Base-by-base conservation (phyloP, 2,797 vertebrate genomes). In the Platalea minor region DNA sequence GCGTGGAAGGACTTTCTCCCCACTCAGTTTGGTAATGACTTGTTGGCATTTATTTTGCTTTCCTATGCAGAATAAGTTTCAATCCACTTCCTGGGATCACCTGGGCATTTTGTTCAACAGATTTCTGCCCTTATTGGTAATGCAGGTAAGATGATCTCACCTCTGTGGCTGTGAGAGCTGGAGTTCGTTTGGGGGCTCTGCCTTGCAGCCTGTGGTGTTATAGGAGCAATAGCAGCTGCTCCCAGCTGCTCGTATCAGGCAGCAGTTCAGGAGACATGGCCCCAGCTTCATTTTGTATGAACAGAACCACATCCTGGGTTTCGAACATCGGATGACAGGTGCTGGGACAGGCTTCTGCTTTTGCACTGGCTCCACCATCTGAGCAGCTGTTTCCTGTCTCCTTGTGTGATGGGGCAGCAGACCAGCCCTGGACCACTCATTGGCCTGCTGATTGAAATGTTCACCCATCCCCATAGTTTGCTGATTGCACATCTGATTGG, bases 1-100 rank as follows among this genome's bases (percentile, higher is more conserved):
- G 0, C 0, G 0, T 24, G 13, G 56, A 48, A 91, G 16, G 31
- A 33, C 54, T 46, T 79, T 76, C 14, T 73, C 16, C 16, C 8
- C 5, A 19, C 4, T 9, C 21, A 46, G 7, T 29, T 60, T 68
- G 37, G 10, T 31, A 35, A 43, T 18, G 28, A 28, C 9, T 19
- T 88, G 8, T 13, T 79, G 50, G 35, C 6, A 85, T 84, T 81
- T 72, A 26, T 37, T 89, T 85, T 64, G 10, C 28, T 43, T 68
- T 86, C 2, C 25, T 68, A 2, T 18, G 3, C 5, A 53, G 17
- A 25, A 25, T 25, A 21, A 48, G 2, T 69, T 84, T 87, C 35
- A 51, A 3, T 28, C 10, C 10, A 3, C 20, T 65, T 57, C 28
- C 68, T 83, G 60, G 61, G 13, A 28, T 73, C 25, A 11, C 20